Evolutionary conservation across 2,113 vertebrate species (phyloP), one percentile per base, ranked within the genome.

Genomic region (Pipra filicauda): DNA sequence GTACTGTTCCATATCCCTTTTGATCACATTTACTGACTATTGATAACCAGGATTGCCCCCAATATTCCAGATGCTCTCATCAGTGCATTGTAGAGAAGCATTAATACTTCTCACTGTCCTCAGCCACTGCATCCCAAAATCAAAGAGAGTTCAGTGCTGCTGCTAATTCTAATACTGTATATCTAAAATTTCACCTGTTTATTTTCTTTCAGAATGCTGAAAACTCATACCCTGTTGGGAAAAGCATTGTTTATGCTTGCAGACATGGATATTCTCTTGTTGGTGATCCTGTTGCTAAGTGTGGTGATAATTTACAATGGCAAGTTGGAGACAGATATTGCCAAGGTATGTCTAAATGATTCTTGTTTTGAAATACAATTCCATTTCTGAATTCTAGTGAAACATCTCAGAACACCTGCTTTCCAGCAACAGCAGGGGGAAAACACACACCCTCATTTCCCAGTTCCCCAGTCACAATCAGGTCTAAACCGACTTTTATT

Each of bases 211-310:
- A 98, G 98, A 96, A 96, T 88, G 85, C 97, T 91, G 97, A 67
- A 69, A 69, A 92, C 26, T 82, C 9, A 9, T 98, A 99, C 86
- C 81, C 97, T 71, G 98, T 98, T 66, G 99, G 99, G 30, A 98
- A 96, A 97, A 98, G 30, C 7, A 97, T 99, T 69, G 51, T 98
- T n/a, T 99, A 99, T 82, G 89, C 98, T 82, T 99, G 99, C 81
- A 96, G 96, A 44, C 90, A 97, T 7, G 98, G 98, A 24, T 98
- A 98, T 85, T 97, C 98, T 91, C 97, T 98, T 41, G 79, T 94
- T 72, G 99, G 99, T 61, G 92, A 98, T n/a, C 92, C 98, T 27
- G 20, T 98, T 77, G 98, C 98, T 76, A 97, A 97, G 58, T 99
- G 99, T 96, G 97, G 78, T 49, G 97, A 98, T 64, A 96, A 97